phyloP scores from a whole-genome alignment of 2,797 vertebrate genomes.

The Coregonus sp. region DNA sequence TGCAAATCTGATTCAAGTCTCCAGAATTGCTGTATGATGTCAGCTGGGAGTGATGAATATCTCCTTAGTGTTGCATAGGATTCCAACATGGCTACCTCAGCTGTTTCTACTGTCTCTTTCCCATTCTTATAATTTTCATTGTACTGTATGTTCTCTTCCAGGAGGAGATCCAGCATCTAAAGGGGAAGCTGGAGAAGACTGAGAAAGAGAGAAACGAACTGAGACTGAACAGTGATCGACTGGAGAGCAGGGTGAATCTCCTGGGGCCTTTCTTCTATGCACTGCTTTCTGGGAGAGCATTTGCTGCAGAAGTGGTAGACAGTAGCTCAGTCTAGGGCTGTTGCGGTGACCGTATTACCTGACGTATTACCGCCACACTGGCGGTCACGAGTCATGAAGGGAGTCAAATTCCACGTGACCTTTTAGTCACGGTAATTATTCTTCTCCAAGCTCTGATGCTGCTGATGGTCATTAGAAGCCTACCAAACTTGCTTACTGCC shows the following conservation, averaged over 20 bases:
- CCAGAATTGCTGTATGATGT: not conserved
- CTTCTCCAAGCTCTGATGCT: no score
- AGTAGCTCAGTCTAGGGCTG: not conserved
- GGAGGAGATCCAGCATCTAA: slow-evolving; percentile 95
- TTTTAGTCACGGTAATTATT: no score
- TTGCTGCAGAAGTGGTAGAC: not conserved
- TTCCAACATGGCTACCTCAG: not conserved
- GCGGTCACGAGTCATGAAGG: no score
- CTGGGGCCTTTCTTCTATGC: not conserved
- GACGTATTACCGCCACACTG: no score
- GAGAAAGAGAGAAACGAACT: slow-evolving; percentile 96
- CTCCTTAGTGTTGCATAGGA: not conserved
- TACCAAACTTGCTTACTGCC: no score
- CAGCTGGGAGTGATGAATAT: not conserved
- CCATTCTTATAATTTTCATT: not conserved
- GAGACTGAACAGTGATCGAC: slow-evolving; percentile 88
- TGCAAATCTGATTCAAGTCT: not conserved
- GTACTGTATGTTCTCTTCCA: slow-evolving; percentile 55
- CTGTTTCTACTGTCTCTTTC: not conserved
- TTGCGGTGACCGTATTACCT: no score
- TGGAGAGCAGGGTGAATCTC: slow-evolving; percentile 88
- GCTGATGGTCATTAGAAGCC: no score
- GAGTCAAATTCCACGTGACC: no score
- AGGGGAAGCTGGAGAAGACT: slow-evolving; percentile 87
- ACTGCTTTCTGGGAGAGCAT: not conserved